Evolutionary conservation across 2,113 vertebrate genomes (phyloP), one percentile per base, ranked within the genome.

Genomic region (Saimiri boliviensis): DNA sequence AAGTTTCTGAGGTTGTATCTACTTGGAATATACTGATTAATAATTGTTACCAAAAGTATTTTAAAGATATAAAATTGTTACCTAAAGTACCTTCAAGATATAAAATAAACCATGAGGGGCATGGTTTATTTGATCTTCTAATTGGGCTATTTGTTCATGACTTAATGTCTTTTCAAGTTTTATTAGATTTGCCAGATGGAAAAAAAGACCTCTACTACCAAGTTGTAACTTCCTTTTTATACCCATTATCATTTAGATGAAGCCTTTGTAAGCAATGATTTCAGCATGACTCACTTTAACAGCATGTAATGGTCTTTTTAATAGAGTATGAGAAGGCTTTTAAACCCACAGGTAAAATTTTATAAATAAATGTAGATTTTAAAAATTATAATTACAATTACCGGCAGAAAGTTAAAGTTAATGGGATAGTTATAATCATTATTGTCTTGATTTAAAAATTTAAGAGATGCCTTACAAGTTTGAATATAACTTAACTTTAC

Each of bases 241-340:
- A 71, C 42, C 86, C 52, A 92, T 97, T 96, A 76, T 77, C 95
- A 97, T 92, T 92, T 96, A 97, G 90, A 97, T 91, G 63, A 94
- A 86, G 32, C 47, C 93, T 87, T 88, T 82, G 49, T 95, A 95
- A 97, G 85, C 89, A 97, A 92, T 97, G 54, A 97, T 97, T 97
- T 97, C 97, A 94, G 85, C 87, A 90, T 95, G 96, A 95, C 52
- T 96, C 96, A 97, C 91, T 97, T 97, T 96, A 97, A 88, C 80
- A 87, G 76, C 58, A 30, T 81, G 88, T 82, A 98, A 74, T 42
- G 20, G 58, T 81, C 73, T 71, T 95, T 95, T 95, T 94, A 93
- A 92, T 83, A 95, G 92, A 89, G 14, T 30, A 66, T n/a, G 45
- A 88, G 84, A 77, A 92, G 47, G 19, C 17, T 94, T 96, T 97